Base-by-base conservation (phyloP, 2,113 vertebrate species). In the Phodopus roborovskii region DNA sequence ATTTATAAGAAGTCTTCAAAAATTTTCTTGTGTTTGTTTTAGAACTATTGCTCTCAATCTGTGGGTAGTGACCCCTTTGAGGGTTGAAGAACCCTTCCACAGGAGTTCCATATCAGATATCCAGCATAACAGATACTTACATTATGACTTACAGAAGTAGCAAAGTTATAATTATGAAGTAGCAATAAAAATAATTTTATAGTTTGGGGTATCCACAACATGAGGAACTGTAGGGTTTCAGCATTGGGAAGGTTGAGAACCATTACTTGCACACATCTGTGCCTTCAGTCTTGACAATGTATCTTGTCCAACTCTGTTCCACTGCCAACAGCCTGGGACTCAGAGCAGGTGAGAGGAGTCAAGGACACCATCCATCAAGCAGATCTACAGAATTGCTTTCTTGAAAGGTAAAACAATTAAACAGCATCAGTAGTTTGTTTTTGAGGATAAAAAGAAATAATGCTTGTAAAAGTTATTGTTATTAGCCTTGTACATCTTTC, bases 381-480 rank as follows among this genome's bases (percentile, higher is more conserved):
- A 92, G 92, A 82, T 91, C 73, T 92, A 71, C 48, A 79, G 33
- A 26, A 91, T 74, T 70, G 10, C n/a, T 94, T 93, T 6, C 15
- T 7, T 10, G 6, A 48, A 33, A 56, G 20, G 20, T 28, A 24
- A 87, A 26, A 71, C 28, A 45, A 19, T 64, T 16, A 70, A 94
- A 6, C 36, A 56, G 50, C 28, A 30, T 56, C 15, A 68, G 0
- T 6, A 94, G 20, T 11, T 66, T 88, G 8, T 92, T 94, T 66
- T 12, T 93, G 93, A 97, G 30, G 33, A 90, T 89, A 53, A 92
- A 90, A 94, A 28, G 30, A 88, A 94, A 88, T 88, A 70, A 86
- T 78, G 71, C 13, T 88, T 94, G 20, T 5, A 42, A 82, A 94
- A 58, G 13, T 92, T 68, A 1, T 48, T 68, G 16, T 86, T 68